A percentile compares a stretch with the other conserved stretches of the same genome.
Evolutionary conservation across 2,113 vertebrate species (phyloP).

Genomic region (Romanogobio albipinnatus): DNA sequence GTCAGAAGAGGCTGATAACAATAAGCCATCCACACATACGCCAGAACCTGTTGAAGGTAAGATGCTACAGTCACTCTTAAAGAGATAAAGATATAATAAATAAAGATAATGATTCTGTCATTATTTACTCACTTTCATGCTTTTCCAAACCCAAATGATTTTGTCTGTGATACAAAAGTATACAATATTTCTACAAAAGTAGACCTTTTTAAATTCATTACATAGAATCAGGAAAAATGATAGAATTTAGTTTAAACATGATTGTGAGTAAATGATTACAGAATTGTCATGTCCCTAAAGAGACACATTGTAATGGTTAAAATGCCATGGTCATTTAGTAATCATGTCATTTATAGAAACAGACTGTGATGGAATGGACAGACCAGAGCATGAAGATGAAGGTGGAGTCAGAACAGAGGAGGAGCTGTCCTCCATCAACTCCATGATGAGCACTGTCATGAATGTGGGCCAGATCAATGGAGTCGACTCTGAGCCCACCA

Average conservation of each 20-base stretch:
- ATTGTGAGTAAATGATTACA: background rate
- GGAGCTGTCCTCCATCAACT: slow-evolving; percentile 87
- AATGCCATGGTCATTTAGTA: background rate
- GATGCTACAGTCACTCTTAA: too few species aligned
- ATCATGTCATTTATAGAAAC: slow-evolving; percentile 23
- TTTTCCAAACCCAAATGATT: background rate
- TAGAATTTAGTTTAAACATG: too few species aligned
- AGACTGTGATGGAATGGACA: slow-evolving; percentile 42
- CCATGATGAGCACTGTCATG: slow-evolving; percentile 91
- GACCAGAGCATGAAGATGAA: slow-evolving; percentile 41
- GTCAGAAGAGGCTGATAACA: slow-evolving; percentile 12
- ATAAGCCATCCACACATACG: background rate
- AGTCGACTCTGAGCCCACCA: slow-evolving; percentile 62
- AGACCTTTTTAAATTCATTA: too few species aligned
- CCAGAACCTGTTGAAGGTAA: slow-evolving; percentile 42
- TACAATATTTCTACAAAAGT: too few species aligned
- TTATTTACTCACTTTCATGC: background rate
- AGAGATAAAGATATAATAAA: background rate
- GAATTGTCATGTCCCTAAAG: too few species aligned
- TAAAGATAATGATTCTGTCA: background rate
- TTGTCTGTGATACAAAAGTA: background rate
- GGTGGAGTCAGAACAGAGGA: slow-evolving; percentile 64
- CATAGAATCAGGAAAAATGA: too few species aligned
- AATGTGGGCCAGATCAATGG: slow-evolving; percentile 84
- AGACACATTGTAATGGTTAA: background rate